phyloP scores from a whole-genome alignment of 1,140 invertebrate genomes.

The Geopemphigus sp. region DNA sequence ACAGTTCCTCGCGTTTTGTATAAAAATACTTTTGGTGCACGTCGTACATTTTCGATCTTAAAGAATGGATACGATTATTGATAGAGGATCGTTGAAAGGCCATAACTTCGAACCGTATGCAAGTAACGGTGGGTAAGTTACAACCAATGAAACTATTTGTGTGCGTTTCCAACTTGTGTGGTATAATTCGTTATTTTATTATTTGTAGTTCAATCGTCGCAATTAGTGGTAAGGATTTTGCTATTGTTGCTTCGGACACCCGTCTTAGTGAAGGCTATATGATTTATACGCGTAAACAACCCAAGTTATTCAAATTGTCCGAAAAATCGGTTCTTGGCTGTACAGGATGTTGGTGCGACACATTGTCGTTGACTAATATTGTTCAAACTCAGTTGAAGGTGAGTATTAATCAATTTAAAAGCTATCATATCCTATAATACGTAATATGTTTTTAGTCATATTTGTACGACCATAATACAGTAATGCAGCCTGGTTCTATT shows the following conservation, averaged over 20 bases:
- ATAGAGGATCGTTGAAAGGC: constrained; percentile 16
- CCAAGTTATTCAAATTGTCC: constrained; percentile 79
- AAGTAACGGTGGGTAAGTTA: constrained; percentile 44
- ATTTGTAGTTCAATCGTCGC: constrained; percentile 76
- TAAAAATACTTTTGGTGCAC: too few relatives aligned
- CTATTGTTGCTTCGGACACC: constrained; percentile 84
- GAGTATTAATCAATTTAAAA: constrained; percentile 35
- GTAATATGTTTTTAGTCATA: constrained; percentile 72
- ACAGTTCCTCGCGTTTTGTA: not conserved
- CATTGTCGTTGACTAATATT: constrained; percentile 84
- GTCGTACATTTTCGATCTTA: not conserved
- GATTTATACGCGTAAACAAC: constrained; percentile 84
- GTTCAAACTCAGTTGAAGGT: constrained; percentile 82
- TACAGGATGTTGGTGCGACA: constrained; percentile 96
- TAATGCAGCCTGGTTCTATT: constrained; percentile 87
- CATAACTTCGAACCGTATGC: constrained; percentile 37
- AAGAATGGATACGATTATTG: constrained; percentile 43
- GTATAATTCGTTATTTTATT: too few relatives aligned
- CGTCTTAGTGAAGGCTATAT: constrained; percentile 87
- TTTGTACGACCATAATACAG: constrained; percentile 89
- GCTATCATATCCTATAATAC: not conserved
- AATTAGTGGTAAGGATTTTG: constrained; percentile 89
- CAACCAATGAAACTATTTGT: not conserved
- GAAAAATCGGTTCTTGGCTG: constrained; percentile 80
- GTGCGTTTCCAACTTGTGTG: too few relatives aligned